A percentile compares a stretch with the other conserved stretches of the same genome.
phyloP scores from a whole-genome alignment of 2,888 invertebrate species.

The Nymphalis urticae region DNA sequence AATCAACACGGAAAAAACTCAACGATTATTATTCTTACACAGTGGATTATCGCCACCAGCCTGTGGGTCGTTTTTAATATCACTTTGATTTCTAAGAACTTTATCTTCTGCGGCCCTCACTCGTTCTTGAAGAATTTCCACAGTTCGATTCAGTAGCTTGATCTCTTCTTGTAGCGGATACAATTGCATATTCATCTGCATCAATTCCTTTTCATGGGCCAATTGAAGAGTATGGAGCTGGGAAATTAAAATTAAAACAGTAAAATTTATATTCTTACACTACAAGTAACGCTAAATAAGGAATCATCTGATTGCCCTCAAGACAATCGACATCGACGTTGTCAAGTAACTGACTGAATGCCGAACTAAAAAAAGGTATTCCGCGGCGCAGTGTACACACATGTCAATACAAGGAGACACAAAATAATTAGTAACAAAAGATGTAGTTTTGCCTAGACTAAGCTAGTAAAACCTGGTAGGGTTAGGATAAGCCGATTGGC shows the following conservation, averaged over 20 bases:
- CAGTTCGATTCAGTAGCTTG: constrained; percentile 81
- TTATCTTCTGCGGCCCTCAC: constrained; percentile 65
- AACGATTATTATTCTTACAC: constrained; percentile 10
- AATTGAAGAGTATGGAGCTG: constrained; percentile 88
- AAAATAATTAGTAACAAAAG: too few species aligned
- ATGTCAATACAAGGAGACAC: too few species aligned
- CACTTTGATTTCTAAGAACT: constrained; percentile 58
- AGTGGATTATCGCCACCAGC: constrained; percentile 63
- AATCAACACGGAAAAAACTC: not conserved
- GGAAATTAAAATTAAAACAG: constrained; percentile 37
- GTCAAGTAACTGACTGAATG: too few species aligned
- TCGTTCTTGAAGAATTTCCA: constrained; percentile 73
- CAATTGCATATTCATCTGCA: constrained; percentile 83
- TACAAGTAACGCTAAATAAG: too few species aligned
- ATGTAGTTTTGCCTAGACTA: too few species aligned
- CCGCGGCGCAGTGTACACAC: too few species aligned
- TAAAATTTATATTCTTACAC: too few species aligned
- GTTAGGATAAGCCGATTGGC: too few species aligned
- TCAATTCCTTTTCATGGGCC: constrained; percentile 87
- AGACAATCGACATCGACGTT: too few species aligned
- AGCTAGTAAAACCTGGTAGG: too few species aligned
- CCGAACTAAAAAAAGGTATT: too few species aligned
- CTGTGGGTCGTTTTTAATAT: constrained; percentile 52
- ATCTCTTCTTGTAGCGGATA: constrained; percentile 82
- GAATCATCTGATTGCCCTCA: too few species aligned